Conservation (phyloP, 2,888 invertebrate species). For the Anarsia innoxiella region DNA sequence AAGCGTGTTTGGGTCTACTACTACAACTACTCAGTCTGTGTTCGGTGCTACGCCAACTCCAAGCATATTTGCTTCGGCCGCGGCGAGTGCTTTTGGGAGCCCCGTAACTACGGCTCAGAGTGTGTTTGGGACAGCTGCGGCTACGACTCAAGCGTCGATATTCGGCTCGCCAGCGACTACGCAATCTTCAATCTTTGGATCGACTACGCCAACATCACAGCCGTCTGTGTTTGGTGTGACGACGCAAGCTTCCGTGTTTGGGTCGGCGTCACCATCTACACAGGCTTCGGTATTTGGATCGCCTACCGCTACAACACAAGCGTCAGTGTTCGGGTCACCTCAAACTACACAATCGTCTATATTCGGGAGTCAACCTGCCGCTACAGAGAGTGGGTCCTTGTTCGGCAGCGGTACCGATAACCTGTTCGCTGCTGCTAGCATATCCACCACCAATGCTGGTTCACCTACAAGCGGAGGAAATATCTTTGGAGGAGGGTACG, state of each 20-base stretch:
- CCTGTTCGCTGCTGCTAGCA: conserved; percentile 60
- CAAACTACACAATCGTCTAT: conserved; percentile 27
- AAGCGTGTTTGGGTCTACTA: conserved; percentile 17
- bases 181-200: conserved; percentile 24
- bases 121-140: conserved; percentile 12
- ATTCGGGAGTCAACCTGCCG: conserved; percentile 35
- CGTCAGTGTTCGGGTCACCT: conserved; percentile 26
- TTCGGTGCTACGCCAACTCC: conserved; percentile 28
- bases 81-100: no score
- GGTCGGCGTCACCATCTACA: conserved; percentile 23
- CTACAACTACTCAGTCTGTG: conserved; percentile 26
- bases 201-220: conserved; percentile 16
- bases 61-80: conserved; percentile 23
- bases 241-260: conserved; percentile 27
- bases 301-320: conserved; percentile 21
- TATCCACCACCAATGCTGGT: conserved; percentile 55
- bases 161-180: conserved; percentile 23
- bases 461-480: conserved; percentile 38
- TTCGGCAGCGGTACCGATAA: conserved; percentile 45
- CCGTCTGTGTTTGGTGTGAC: conserved; percentile 29
- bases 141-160: conserved; percentile 25
- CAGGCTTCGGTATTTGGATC: conserved; percentile 30
- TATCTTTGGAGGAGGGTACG: conserved; percentile 57
- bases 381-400: conserved; percentile 42
- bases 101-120: conserved; percentile 19